These are phyloP conservation scores for Menidia menidia DNA, from an alignment of 2,797 vertebrate genomes.

Conservation along the genomic window DNA sequence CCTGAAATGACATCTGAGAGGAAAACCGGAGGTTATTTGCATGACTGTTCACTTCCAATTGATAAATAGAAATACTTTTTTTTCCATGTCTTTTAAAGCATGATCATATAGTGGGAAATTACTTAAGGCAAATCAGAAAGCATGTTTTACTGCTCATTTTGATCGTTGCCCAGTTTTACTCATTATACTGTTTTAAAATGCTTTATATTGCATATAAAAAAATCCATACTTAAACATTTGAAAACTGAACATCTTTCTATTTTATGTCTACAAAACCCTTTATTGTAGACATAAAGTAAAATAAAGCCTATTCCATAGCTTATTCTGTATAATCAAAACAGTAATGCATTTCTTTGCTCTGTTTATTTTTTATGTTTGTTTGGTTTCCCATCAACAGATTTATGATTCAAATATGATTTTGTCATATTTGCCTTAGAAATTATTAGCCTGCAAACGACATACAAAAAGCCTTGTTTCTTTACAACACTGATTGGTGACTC, in stretches of 20 bases:
- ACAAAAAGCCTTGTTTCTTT: constrained; percentile 1
- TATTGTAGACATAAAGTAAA: too few relatives aligned
- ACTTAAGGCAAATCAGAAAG: not conserved
- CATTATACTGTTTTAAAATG: not conserved
- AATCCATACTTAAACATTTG: not conserved
- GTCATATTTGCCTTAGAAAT: constrained; percentile 9
- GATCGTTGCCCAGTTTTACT: not conserved
- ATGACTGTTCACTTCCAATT: constrained; percentile 26
- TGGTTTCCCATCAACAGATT: constrained; percentile 18
- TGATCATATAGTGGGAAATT: not conserved
- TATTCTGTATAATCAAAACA: too few relatives aligned
- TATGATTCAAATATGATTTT: constrained; percentile 22
- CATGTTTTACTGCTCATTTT: constrained; percentile 4
- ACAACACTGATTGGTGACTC: not conserved
- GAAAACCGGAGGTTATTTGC: constrained; percentile 20
- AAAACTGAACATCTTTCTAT: constrained; percentile 12
- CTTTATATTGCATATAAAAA: too few relatives aligned
- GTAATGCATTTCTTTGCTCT: not conserved
- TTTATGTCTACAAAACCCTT: too few relatives aligned
- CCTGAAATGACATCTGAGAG: constrained; percentile 31
- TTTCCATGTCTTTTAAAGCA: not conserved
- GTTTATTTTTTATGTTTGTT: constrained; percentile 7
- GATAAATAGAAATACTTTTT: constrained; percentile 2
- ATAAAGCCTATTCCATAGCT: too few relatives aligned
- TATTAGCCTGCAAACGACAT: not conserved